These are phyloP conservation scores for Drosophila cardini DNA, from an alignment of 1,140 invertebrate species.

Conservation along the genomic window DNA sequence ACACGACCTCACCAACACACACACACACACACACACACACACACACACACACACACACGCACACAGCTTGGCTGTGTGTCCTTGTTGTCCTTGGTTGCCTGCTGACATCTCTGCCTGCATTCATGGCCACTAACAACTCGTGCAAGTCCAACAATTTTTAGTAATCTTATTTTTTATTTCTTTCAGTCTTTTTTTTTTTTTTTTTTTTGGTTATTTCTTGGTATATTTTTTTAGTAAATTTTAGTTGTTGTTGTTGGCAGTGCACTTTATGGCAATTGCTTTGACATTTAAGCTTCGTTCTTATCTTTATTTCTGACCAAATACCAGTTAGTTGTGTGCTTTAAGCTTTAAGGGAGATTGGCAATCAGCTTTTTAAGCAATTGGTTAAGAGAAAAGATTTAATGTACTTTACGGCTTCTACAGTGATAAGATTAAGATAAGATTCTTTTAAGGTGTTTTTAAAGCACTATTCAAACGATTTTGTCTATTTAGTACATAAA, in stretches of 20 bases:
- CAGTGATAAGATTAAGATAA: no score
- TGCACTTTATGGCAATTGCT: constrained; percentile 47
- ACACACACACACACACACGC: constrained; percentile 17
- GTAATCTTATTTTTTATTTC: constrained; percentile 21
- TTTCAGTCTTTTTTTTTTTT: background rate
- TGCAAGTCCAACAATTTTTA: constrained; percentile 21
- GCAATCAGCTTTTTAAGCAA: no score
- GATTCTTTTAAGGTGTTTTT: no score
- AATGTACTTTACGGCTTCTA: no score
- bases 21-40: constrained; percentile 7
- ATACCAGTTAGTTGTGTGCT: background rate
- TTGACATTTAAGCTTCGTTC: constrained; percentile 37
- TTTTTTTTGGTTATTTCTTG: constrained; percentile 3
- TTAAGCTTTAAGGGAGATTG: no score
- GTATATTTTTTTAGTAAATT: constrained; percentile 20
- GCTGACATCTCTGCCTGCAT: constrained; percentile 43
- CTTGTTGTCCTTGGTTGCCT: constrained; percentile 67
- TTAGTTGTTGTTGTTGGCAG: constrained; percentile 14
- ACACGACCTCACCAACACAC: constrained; percentile 41
- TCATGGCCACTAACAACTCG: constrained; percentile 41
- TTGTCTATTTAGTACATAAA: no score
- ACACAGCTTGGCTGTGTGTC: constrained; percentile 43
- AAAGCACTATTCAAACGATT: no score
- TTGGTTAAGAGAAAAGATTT: no score
- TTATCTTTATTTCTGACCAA: constrained; percentile 5